A percentile compares a stretch with the other conserved stretches of the same genome.
These are phyloP conservation scores for Isoperla grammatica DNA, from an alignment of 2,888 invertebrate species.

Conservation along the genomic window DNA sequence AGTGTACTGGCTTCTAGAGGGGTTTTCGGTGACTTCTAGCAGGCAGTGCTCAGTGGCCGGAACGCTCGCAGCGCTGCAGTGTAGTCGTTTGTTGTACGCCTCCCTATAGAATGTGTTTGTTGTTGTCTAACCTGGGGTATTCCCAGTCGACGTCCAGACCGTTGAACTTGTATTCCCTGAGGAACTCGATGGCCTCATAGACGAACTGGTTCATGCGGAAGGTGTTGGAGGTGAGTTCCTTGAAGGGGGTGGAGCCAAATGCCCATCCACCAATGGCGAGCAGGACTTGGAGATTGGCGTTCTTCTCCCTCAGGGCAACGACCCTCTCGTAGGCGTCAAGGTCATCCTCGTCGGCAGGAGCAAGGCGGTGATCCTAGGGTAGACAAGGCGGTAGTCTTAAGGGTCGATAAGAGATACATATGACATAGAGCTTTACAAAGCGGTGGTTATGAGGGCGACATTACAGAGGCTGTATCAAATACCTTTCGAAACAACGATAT, in stretches of 20 bases:
- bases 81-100: too few relatives aligned
- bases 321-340: constrained; percentile 81
- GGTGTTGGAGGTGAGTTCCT: constrained; percentile 83
- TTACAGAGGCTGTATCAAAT: too few relatives aligned
- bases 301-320: constrained; percentile 78
- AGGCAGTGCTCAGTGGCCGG: too few relatives aligned
- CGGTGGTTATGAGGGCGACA: too few relatives aligned
- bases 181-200: constrained; percentile 89
- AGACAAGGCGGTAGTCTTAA: too few relatives aligned
- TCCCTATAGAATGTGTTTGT: too few relatives aligned
- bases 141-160: constrained; percentile 94
- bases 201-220: constrained; percentile 95
- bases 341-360: constrained; percentile 75
- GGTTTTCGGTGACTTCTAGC: too few relatives aligned
- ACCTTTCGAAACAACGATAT: too few relatives aligned
- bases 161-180: constrained; percentile 85
- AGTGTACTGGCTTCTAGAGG: too few relatives aligned
- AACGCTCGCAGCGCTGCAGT: too few relatives aligned
- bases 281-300: constrained; percentile 75
- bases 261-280: constrained; percentile 92
- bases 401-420: too few relatives aligned
- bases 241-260: constrained; percentile 91
- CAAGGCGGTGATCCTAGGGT: constrained; percentile 62
- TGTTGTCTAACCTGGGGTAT: constrained; percentile 82
- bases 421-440: too few relatives aligned